These are phyloP conservation scores for Eunapius fragilis DNA, from an alignment of 37 sponge, comb jelly and placozoan species.

Conservation along the genomic window DNA sequence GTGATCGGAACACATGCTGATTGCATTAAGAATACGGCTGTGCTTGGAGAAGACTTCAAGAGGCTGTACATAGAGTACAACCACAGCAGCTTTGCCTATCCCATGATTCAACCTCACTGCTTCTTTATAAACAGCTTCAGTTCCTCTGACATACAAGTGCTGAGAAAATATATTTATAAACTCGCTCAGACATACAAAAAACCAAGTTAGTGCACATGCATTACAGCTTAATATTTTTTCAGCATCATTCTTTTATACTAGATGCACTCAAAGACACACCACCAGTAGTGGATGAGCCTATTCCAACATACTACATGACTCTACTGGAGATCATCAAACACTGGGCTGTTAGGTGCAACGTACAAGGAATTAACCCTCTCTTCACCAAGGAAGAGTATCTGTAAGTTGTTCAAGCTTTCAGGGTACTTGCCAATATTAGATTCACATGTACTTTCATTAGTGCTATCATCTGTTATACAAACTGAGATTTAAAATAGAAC, in stretches of 20 bases:
- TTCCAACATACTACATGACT: slow-evolving; percentile 63
- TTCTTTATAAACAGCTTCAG: slow-evolving; percentile 56
- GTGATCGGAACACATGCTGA: slow-evolving; percentile 80
- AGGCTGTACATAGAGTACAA: slow-evolving; percentile 39
- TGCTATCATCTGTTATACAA: no score
- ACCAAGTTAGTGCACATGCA: slow-evolving; percentile 26
- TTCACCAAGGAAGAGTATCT: slow-evolving; percentile 47
- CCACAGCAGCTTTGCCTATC: slow-evolving; percentile 22
- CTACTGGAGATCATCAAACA: slow-evolving; percentile 57
- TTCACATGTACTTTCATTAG: no score
- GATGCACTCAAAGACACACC: neutral
- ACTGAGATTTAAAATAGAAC: no score
- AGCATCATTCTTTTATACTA: neutral
- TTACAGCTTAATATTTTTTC: neutral
- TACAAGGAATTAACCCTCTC: slow-evolving; percentile 50
- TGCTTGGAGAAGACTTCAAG: slow-evolving; percentile 13
- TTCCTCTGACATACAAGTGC: slow-evolving; percentile 22
- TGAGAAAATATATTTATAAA: slow-evolving; percentile 65
- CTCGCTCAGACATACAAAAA: slow-evolving; percentile 42
- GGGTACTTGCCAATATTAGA: no score
- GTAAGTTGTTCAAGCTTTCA: neutral
- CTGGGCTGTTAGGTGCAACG: slow-evolving; percentile 21
- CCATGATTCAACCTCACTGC: slow-evolving; percentile 1
- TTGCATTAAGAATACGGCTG: slow-evolving; percentile 6
- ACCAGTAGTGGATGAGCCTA: slow-evolving; percentile 55